Evolutionary conservation across 2,797 vertebrate genomes (phyloP).

Genomic region (Sciurus vulgaris): DNA sequence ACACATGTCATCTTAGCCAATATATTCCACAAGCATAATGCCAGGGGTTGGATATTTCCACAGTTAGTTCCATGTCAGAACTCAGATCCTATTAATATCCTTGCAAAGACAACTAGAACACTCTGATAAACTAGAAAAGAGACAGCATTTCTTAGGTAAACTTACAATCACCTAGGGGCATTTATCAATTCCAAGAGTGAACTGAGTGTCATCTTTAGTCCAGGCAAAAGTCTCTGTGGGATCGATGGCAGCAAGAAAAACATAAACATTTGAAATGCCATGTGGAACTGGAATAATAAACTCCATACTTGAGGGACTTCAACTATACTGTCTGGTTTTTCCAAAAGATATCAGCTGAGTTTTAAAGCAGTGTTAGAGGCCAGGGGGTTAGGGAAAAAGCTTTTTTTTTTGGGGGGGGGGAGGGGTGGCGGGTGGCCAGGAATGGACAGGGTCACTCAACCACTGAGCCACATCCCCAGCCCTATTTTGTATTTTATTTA

Average conservation of each 20-base stretch:
- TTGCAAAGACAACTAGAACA: conserved; percentile 39
- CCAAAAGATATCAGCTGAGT: not conserved
- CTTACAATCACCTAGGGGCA: not conserved
- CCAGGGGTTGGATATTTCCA: not conserved
- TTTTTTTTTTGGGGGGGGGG: too few relatives aligned
- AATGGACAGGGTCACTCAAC: too few relatives aligned
- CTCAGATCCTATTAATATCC: not conserved
- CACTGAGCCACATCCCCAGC: too few relatives aligned
- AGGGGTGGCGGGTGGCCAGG: too few relatives aligned
- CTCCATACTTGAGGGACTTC: not conserved
- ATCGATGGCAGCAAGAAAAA: not conserved
- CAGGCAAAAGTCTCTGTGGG: not conserved
- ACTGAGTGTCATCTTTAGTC: not conserved
- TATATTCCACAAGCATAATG: conserved; percentile 25
- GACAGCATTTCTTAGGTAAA: conserved; percentile 12
- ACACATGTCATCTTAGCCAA: not conserved
- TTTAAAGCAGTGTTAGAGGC: not conserved
- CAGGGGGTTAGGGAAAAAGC: not conserved
- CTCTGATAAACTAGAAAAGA: not conserved
- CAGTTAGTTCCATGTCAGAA: not conserved
- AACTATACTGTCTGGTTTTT: not conserved
- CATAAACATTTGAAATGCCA: not conserved
- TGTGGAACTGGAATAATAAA: not conserved
- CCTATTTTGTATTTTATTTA: too few relatives aligned
- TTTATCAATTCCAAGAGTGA: conserved; percentile 24